Evolutionary conservation across 2,888 invertebrate genomes (phyloP).

Genomic region (Platycheirus rosarum): DNA sequence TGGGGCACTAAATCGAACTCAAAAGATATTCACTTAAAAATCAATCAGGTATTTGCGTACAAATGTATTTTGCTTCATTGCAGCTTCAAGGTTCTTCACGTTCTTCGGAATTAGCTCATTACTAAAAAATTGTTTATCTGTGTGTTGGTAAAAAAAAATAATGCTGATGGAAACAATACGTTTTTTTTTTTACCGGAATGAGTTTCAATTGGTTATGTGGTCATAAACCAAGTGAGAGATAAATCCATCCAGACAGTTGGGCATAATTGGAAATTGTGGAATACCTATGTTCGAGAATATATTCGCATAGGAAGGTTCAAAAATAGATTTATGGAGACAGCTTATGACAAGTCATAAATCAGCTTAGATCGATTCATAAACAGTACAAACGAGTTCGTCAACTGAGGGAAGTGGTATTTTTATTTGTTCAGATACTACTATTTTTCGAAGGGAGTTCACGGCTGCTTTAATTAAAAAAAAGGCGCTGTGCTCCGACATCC

Average conservation of each 20-base stretch:
- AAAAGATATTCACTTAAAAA: constrained; percentile 8
- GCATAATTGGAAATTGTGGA: not conserved
- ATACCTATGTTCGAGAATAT: not conserved
- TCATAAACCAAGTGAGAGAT: not conserved
- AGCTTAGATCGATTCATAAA: not conserved
- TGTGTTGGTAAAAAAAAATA: not conserved
- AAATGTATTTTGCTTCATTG: constrained; percentile 33
- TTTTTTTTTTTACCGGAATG: too few species aligned
- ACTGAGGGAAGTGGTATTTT: too few species aligned
- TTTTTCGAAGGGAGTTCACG: too few species aligned
- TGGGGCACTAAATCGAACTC: constrained; percentile 4
- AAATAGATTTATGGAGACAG: not conserved
- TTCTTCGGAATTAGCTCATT: constrained; percentile 37
- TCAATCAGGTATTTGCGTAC: constrained; percentile 1
- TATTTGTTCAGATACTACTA: too few species aligned
- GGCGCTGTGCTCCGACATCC: too few species aligned
- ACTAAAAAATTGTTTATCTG: constrained; percentile 3
- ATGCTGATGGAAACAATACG: not conserved
- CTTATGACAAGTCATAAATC: not conserved
- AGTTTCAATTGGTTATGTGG: too few species aligned
- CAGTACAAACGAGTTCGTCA: too few species aligned
- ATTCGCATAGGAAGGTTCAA: too few species aligned
- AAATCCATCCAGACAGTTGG: not conserved
- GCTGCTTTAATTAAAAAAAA: too few species aligned
- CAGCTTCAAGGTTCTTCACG: constrained; percentile 46